Base-by-base conservation (phyloP, 2,113 vertebrate genomes). In the Ariopsis seemanni region DNA sequence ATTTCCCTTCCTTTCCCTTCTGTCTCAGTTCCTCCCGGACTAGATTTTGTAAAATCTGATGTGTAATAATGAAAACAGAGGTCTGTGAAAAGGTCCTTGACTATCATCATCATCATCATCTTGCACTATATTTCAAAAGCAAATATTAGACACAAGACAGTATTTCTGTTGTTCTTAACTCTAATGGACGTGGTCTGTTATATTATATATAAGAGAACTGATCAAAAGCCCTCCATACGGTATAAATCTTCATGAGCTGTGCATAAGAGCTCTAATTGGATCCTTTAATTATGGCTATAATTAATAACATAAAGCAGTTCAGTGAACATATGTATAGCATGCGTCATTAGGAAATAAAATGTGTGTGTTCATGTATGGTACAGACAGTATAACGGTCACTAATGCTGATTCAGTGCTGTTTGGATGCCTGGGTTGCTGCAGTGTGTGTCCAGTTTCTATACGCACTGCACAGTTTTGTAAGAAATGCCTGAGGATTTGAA, bases 241-340 rank as follows among this genome's bases (percentile, higher is more conserved):
- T 6, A 48, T 82, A 50, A 48, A 82, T 82, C 63, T 52, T 52
- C 82, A 69, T 65, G 82, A 69, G 42, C n/a, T 69, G 82, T 53
- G 22, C 25, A 30, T 27, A 58, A 57, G 82, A 55, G 52, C 27
- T 72, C 12, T 52, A 84, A 84, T 1, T 72, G 65, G 83, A 71
- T 34, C 7, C 18, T 30, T 20, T 30, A 11, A 53, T 67, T 71
- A 55, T 71, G 48, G 50, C n/a, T 22, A 18, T 20, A 48, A 48
- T 74, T 84, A 79, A 79, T 55, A 55, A 34, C 18, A 57, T 6
- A 5, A 42, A 55, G 8, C 50, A 27, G 17, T 5, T 71, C 22
- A 12, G 14, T 22, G 48, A 11, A 25, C 63, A 10, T 4, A 9
- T 69, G 63, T 18, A 55, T 22, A 15, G 20, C 34, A 1, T 48